A percentile compares a stretch with the other conserved stretches of the same genome.
Evolutionary conservation across 2,888 invertebrate species (phyloP).

Genomic region (Caenorhabditis imperialis): DNA sequence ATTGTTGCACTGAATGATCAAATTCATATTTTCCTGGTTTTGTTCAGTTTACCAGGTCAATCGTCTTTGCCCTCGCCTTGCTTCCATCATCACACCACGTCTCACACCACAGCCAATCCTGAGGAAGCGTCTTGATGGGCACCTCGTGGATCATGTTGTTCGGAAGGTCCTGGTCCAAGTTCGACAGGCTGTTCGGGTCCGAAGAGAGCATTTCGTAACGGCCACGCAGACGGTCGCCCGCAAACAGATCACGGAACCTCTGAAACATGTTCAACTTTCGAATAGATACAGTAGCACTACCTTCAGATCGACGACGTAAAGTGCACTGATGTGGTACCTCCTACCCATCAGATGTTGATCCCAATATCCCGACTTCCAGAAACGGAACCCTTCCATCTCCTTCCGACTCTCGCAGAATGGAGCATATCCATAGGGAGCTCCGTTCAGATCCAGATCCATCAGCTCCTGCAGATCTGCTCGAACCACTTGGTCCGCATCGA

Average conservation of each 20-base stretch:
- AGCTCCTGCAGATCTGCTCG: conserved; percentile 76
- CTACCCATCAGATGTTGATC: conserved; percentile 94
- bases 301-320: conserved; percentile 94
- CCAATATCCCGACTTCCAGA: conserved; percentile 99
- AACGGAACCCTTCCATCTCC: conserved; percentile 98
- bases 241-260: conserved; percentile 94
- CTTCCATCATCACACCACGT: conserved; percentile 96
- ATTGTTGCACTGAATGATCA: conserved; percentile 98
- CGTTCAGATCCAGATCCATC: conserved; percentile 84
- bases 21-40: conserved; percentile 60
- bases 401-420: conserved; percentile 97
- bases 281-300: background rate
- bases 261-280: conserved; percentile 79
- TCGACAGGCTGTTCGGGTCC: conserved; percentile 97
- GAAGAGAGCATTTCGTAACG: conserved; percentile 99
- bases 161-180: conserved; percentile 93
- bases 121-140: conserved; percentile 94
- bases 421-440: conserved; percentile 83
- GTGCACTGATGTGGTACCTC: conserved; percentile 87
- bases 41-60: conserved; percentile 83
- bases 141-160: conserved; percentile 99
- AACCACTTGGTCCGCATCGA: conserved; percentile 92
- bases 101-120: conserved; percentile 99
- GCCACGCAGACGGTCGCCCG: conserved; percentile 95
- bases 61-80: conserved; percentile 93